Evolutionary conservation across 2,888 invertebrate species (phyloP).

Genomic region (Blastobasis lacticolella): DNA sequence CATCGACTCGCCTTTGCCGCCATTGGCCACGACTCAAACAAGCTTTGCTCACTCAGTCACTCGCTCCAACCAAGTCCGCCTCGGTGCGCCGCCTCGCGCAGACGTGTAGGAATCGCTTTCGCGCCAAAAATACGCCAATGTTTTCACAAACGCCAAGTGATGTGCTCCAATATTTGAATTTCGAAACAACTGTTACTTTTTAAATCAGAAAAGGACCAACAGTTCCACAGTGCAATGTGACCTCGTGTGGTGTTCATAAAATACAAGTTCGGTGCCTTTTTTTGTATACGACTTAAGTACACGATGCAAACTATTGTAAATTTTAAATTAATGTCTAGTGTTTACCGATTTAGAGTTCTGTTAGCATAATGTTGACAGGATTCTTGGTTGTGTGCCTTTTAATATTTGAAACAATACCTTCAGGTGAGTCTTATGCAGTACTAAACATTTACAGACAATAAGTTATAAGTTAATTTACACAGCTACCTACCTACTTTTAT

Average conservation of each 20-base stretch:
- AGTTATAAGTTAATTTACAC: too few species aligned
- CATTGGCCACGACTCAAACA: constrained; percentile 13
- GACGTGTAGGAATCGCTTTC: constrained; percentile 28
- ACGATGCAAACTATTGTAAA: constrained; percentile 58
- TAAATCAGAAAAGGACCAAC: constrained; percentile 31
- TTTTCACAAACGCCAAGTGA: constrained; percentile 23
- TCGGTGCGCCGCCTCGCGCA: constrained; percentile 30
- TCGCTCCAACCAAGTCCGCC: constrained; percentile 26
- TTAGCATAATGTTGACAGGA: constrained; percentile 62
- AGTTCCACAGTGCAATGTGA: constrained; percentile 34
- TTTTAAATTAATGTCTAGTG: constrained; percentile 45
- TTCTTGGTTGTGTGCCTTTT: constrained; percentile 46
- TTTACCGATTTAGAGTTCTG: constrained; percentile 37
- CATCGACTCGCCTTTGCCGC: not conserved
- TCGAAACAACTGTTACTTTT: constrained; percentile 36
- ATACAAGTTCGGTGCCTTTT: constrained; percentile 25
- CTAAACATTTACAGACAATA: too few species aligned
- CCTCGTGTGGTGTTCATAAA: constrained; percentile 36
- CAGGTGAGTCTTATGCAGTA: constrained; percentile 37
- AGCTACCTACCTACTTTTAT: too few species aligned
- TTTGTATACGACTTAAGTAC: constrained; percentile 20
- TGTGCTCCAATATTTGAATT: constrained; percentile 15
- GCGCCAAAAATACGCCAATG: constrained; percentile 40
- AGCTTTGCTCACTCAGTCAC: not conserved
- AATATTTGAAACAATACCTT: constrained; percentile 41